Conservation (phyloP, 2,888 invertebrate species). For the Eurytoma adleriae region DNA sequence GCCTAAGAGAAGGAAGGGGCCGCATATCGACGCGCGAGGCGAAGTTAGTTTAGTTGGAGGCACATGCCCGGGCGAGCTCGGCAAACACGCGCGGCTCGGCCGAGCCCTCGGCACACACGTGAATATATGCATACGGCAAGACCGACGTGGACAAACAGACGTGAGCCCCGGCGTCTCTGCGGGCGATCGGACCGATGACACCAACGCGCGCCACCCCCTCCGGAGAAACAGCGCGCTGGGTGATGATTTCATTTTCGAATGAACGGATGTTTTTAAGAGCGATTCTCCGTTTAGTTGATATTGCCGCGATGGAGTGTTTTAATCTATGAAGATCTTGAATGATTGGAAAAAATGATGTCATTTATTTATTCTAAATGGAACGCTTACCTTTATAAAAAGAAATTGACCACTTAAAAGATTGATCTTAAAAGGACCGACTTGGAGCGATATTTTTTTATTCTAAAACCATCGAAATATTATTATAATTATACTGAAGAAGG, state of each 20-base stretch:
- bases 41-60: slow-evolving; percentile 74
- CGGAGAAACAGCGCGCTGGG: background rate
- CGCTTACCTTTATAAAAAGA: too few relatives aligned
- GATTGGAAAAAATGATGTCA: too few relatives aligned
- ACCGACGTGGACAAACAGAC: slow-evolving; percentile 74
- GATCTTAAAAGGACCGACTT: too few relatives aligned
- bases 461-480: too few relatives aligned
- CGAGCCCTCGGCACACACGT: slow-evolving; percentile 60
- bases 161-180: slow-evolving; percentile 66
- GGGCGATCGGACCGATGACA: slow-evolving; percentile 62
- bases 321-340: too few relatives aligned
- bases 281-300: too few relatives aligned
- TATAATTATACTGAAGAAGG: too few relatives aligned
- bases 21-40: slow-evolving; percentile 64
- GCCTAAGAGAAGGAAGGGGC: background rate
- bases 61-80: slow-evolving; percentile 71
- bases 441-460: too few relatives aligned
- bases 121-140: slow-evolving; percentile 58
- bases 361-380: too few relatives aligned
- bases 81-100: slow-evolving; percentile 73
- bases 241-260: background rate
- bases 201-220: background rate
- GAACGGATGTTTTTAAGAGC: too few relatives aligned
- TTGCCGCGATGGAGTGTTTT: too few relatives aligned
- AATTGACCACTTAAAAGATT: too few relatives aligned